phyloP scores from a whole-genome alignment of 2,797 vertebrate species.

The Lates japonicus region DNA sequence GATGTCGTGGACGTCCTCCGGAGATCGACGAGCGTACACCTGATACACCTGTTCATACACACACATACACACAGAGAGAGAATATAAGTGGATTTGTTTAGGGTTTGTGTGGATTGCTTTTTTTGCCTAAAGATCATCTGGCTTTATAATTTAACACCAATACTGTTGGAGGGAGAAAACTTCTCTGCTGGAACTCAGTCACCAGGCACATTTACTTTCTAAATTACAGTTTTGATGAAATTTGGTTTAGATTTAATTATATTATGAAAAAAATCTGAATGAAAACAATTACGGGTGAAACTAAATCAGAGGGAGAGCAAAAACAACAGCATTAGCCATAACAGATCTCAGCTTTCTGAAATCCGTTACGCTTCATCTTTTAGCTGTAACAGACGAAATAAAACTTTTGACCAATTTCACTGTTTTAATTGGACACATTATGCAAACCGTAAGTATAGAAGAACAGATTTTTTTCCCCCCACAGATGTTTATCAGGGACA shows the following conservation, averaged over 20 bases:
- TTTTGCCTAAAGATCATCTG: conserved; percentile 9
- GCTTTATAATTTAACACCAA: conserved; percentile 21
- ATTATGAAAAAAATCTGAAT: conserved; percentile 20
- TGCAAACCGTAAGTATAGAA: not conserved
- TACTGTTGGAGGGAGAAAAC: conserved; percentile 28
- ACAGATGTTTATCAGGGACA: not conserved
- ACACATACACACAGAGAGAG: no score
- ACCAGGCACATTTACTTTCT: conserved; percentile 40
- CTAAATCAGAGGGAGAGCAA: conserved; percentile 16
- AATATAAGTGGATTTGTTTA: not conserved
- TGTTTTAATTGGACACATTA: conserved; percentile 9
- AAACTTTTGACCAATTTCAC: conserved; percentile 16
- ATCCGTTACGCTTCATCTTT: conserved; percentile 9
- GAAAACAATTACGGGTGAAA: conserved; percentile 25
- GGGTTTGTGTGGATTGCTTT: not conserved
- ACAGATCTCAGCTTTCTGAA: conserved; percentile 20
- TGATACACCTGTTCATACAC: conserved; percentile 91
- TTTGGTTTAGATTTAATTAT: conserved; percentile 41
- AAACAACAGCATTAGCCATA: conserved; percentile 8
- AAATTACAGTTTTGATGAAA: conserved; percentile 48
- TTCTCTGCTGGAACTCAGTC: conserved; percentile 46
- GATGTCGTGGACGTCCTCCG: conserved; percentile 89
- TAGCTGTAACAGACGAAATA: not conserved
- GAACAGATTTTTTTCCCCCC: not conserved
- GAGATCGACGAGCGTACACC: conserved; percentile 91